These are phyloP conservation scores for Orestias chungarensis DNA, from an alignment of 2,797 vertebrate genomes.

Conservation along the genomic window DNA sequence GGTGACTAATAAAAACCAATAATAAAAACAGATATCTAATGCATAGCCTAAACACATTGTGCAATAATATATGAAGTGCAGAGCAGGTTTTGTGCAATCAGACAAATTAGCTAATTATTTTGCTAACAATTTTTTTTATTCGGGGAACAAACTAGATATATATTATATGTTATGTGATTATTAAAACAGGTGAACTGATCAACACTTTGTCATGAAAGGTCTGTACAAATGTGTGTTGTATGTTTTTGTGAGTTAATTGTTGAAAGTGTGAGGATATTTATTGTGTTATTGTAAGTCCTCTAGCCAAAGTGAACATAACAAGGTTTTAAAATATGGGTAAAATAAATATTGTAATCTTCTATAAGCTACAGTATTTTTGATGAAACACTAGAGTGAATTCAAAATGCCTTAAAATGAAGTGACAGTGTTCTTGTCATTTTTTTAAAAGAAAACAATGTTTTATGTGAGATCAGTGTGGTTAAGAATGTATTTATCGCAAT, in stretches of 20 bases:
- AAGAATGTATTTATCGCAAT: neutral
- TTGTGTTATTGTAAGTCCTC: slow-evolving; percentile 21
- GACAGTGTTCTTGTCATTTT: neutral
- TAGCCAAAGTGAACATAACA: slow-evolving; percentile 50
- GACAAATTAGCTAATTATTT: slow-evolving; percentile 29
- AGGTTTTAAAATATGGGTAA: neutral
- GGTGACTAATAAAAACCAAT: slow-evolving; percentile 18
- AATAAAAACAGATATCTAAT: slow-evolving; percentile 28
- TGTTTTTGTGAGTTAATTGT: neutral
- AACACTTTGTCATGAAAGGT: slow-evolving; percentile 12
- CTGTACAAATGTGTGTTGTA: neutral
- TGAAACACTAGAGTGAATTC: neutral
- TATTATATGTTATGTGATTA: slow-evolving; percentile 18
- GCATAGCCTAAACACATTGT: slow-evolving; percentile 27
- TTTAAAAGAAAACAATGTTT: neutral
- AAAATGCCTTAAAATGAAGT: neutral
- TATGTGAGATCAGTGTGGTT: neutral
- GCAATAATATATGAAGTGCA: slow-evolving; percentile 62
- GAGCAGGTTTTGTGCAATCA: slow-evolving; percentile 62
- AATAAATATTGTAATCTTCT: slow-evolving; percentile 29
- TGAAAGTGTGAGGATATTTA: slow-evolving; percentile 26
- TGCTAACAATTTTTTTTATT: slow-evolving; percentile 63
- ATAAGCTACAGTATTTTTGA: slow-evolving; percentile 47
- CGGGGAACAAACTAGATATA: slow-evolving; percentile 7
- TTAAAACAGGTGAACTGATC: slow-evolving; percentile 12